Conservation (phyloP, 2,797 vertebrate species). For the Balearica regulorum region DNA sequence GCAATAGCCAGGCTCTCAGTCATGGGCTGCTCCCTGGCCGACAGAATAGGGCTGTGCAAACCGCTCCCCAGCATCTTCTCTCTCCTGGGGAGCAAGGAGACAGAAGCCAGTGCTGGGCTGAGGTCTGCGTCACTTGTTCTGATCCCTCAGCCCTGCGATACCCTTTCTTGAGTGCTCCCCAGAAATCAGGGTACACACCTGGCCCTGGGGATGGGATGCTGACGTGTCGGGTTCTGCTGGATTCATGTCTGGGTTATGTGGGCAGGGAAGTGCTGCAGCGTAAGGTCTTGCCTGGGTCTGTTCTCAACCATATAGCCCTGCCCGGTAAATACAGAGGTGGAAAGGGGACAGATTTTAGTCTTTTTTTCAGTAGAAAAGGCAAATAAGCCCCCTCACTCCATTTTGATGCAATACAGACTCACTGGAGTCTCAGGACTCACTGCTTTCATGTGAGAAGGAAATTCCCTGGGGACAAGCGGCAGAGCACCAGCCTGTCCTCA, state of each 20-base stretch:
- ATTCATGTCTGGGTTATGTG: neutral
- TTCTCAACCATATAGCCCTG: neutral
- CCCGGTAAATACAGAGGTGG: neutral
- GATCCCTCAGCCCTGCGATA: no score
- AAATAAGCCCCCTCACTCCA: neutral
- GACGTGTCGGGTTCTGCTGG: neutral
- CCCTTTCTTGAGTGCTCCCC: neutral
- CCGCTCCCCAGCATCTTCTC: neutral
- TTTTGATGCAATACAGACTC: neutral
- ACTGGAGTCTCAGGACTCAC: neutral
- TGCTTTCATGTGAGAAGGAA: neutral
- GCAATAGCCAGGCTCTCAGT: neutral
- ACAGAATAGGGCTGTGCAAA: neutral
- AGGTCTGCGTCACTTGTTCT: neutral
- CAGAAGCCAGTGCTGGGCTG: neutral
- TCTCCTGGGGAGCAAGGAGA: neutral
- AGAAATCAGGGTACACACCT: neutral
- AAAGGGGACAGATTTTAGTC: neutral
- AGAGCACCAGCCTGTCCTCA: neutral
- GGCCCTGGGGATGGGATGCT: neutral
- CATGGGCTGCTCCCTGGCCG: neutral
- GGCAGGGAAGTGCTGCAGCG: neutral
- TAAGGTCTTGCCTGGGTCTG: neutral
- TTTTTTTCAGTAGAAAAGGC: neutral
- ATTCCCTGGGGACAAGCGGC: rapidly evolving